phyloP scores from a whole-genome alignment of 2,113 vertebrate genomes.

The Mus spicilegus region DNA sequence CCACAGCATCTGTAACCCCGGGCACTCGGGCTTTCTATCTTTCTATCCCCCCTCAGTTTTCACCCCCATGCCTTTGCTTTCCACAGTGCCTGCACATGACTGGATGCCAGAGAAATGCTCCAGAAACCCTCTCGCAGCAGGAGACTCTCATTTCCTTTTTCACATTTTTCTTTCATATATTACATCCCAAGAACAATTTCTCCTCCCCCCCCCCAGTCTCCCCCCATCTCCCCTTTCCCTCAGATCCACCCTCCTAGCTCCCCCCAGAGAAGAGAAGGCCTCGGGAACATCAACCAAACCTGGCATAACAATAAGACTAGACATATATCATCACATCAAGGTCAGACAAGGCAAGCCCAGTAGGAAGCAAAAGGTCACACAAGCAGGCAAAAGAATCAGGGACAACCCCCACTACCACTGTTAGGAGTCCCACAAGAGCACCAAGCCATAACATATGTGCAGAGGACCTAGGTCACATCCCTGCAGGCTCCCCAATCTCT shows the following conservation, averaged over 20 bases:
- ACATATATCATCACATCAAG: background rate
- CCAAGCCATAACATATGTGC: background rate
- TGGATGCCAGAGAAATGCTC: too few relatives aligned
- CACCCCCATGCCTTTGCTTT: background rate
- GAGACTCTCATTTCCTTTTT: background rate
- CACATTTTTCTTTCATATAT: background rate
- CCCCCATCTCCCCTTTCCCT: background rate
- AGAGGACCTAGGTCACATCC: background rate
- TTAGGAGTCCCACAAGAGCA: background rate
- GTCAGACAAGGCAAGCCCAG: background rate
- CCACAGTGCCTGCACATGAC: background rate
- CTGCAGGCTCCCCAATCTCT: background rate
- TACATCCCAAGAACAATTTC: background rate
- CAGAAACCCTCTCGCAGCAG: background rate
- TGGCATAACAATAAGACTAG: background rate
- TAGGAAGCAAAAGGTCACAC: background rate
- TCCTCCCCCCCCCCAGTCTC: background rate
- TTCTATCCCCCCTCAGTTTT: background rate
- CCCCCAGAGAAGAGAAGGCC: background rate
- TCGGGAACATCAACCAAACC: background rate
- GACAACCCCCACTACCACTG: background rate
- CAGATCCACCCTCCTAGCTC: background rate
- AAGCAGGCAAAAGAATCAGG: background rate
- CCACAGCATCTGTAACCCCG: background rate
- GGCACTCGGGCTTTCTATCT: too few relatives aligned